Evolutionary conservation across 1,140 invertebrate genomes (phyloP).

Genomic region (Ridgeia piscesae): DNA sequence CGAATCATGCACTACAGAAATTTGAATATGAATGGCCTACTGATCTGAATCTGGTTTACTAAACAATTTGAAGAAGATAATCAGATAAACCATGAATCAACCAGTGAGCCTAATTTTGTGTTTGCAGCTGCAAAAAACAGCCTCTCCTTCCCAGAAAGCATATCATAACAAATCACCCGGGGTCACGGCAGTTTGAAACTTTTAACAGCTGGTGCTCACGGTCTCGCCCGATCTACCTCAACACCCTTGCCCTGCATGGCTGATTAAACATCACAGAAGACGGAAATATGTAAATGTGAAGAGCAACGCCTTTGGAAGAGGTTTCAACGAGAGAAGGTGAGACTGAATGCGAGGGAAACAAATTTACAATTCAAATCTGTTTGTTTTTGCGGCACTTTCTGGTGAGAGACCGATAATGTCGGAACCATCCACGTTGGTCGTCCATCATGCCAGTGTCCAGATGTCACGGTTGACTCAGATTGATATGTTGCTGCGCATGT

Average conservation of each 20-base stretch:
- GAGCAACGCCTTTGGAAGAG: background rate
- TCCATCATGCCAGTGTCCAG: background rate
- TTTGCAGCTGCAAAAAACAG: background rate
- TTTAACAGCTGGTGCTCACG: background rate
- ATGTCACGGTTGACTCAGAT: background rate
- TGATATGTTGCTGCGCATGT: background rate
- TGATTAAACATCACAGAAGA: background rate
- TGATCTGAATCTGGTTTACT: no score
- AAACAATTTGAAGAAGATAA: no score
- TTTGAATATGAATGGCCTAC: no score
- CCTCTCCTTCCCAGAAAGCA: background rate
- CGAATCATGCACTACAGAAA: no score
- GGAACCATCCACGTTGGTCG: background rate
- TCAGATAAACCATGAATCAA: background rate
- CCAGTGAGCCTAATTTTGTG: background rate
- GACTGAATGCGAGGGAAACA: background rate
- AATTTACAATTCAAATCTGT: background rate
- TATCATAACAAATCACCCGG: slow-evolving; percentile 1
- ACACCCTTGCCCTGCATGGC: background rate
- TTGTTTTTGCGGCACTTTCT: background rate
- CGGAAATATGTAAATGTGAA: background rate
- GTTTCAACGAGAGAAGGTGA: background rate
- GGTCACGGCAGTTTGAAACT: background rate
- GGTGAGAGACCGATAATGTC: background rate
- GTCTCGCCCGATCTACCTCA: background rate